Base-by-base conservation (phyloP, 2,113 vertebrate species). In the Albula goreensis region DNA sequence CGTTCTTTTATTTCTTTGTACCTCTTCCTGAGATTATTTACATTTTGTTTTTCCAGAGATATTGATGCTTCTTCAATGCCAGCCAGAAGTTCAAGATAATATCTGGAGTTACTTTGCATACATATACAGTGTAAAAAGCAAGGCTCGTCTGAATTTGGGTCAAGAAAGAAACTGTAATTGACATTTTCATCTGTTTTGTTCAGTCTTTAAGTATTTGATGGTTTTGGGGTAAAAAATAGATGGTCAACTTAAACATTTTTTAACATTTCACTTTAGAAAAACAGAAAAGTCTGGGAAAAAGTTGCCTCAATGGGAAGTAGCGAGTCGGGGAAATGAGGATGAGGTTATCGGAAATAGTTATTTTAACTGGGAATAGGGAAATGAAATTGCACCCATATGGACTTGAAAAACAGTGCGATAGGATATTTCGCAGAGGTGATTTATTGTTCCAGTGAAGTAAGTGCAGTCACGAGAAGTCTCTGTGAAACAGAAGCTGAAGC, bases 301-400 rank as follows among this genome's bases (percentile, higher is more conserved):
- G n/a, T 31, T 74, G 5, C n/a, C 22, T 31, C 70, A 31, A 5
- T 31, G 70, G 22, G 22, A 22, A n/a, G 31, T n/a, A 7, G 4
- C 8, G n/a, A 22, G 10, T 31, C n/a, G 8, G 17, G n/a, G 22
- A 31, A 74, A 25, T 74, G 70, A 70, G 22, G 70, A 74, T 74
- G 70, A 74, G 70, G 31, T 74, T 74, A 74, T 74, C 0, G 70
- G n/a, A 31, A 74, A 74, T 22, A 31, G 70, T 74, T 74, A 74
- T 74, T 74, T 74, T 31, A 74, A n/a, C 70, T 74, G 70, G 70
- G 22, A 74, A 31, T 10, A n/a, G 70, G 70, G n/a, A 74, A 74
- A 74, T 74, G 1, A 74, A 74, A 74, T 74, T 74, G 70, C 70
- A 74, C 70, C 70, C 70, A 74, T 74, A 74, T 74, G 70, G n/a